Base-by-base conservation (phyloP, 2,113 vertebrate species). In the Meleagris gallopavo region DNA sequence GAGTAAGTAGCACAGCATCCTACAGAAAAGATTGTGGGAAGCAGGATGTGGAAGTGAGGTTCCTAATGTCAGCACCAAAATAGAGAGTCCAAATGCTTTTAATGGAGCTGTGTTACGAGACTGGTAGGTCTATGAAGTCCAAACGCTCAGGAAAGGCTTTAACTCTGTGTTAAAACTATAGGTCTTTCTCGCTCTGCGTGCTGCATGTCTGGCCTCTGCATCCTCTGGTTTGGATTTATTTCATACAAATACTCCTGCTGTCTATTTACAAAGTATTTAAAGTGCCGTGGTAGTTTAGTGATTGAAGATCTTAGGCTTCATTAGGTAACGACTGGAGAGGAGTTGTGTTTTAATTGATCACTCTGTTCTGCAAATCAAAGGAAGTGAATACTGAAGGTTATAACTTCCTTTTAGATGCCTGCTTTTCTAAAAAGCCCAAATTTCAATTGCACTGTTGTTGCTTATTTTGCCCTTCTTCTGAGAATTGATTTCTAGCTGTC, bases 391-490 rank as follows among this genome's bases (percentile, higher is more conserved):
- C 16, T 8, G 52, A 76, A 72, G 25, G 21, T 3, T 40, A 45
- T 73, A 52, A 17, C 46, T 50, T 73, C 21, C 46, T 18, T 64
- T 64, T 22, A 73, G 82, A 73, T 64, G 18, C 5, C 25, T 83
- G n/a, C 25, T 73, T 86, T 64, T 62, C 32, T 60, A 48, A 82
- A 43, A 81, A 72, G 27, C 65, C 75, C 87, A 48, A 50, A 77
- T 78, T 64, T 74, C 86, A 60, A 2, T 80, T 85, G 30, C 2
- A 2, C 13, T 36, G 19, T 29, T 40, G 24, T 62, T 69, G 45
- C 41, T 89, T 85, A 41, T 89, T 60, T 71, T 80, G 32, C 41
- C 46, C 17, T 96, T 16, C 57, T 21, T 84, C 69, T 81, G 38
- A 61, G 6, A 88, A 78, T 4, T 79, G 64, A 61, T 77, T 75